These are phyloP conservation scores for Myiozetetes cayanensis DNA, from an alignment of 2,113 vertebrate species.

Conservation along the genomic window DNA sequence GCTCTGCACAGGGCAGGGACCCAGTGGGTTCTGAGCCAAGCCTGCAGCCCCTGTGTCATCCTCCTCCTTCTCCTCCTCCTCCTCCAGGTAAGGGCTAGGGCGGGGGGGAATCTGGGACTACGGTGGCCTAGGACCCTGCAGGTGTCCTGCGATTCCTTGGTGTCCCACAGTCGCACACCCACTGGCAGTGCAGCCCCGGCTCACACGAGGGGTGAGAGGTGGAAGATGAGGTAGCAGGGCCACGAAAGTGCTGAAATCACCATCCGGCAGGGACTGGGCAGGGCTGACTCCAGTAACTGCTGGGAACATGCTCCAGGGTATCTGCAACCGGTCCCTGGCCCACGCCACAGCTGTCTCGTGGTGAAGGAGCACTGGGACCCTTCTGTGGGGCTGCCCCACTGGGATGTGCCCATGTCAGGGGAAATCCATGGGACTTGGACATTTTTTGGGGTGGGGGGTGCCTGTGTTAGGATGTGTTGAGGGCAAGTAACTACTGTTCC, in stretches of 20 bases:
- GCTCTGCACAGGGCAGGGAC: not conserved
- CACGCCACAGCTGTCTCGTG: accelerated
- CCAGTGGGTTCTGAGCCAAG: not conserved
- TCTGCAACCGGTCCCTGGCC: not conserved
- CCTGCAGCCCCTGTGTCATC: constrained; percentile 33
- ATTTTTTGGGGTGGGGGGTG: not conserved
- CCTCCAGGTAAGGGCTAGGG: constrained; percentile 38
- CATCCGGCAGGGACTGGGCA: not conserved
- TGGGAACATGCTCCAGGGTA: not conserved
- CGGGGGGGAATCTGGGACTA: accelerated
- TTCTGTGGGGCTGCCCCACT: not conserved
- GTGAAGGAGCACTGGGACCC: not conserved
- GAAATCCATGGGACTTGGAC: not conserved
- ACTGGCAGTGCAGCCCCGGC: not conserved
- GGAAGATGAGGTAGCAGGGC: not conserved
- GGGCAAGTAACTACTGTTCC: not conserved
- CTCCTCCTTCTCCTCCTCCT: not conserved
- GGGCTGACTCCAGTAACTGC: not conserved
- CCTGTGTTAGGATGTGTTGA: not conserved
- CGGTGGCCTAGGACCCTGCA: not conserved
- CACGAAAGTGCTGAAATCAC: constrained; percentile 21
- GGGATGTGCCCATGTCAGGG: not conserved
- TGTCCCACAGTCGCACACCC: accelerated
- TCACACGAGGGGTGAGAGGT: not conserved
- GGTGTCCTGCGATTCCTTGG: not conserved